These are phyloP conservation scores for Romanogobio albipinnatus DNA, from an alignment of 2,113 vertebrate species.

Conservation along the genomic window DNA sequence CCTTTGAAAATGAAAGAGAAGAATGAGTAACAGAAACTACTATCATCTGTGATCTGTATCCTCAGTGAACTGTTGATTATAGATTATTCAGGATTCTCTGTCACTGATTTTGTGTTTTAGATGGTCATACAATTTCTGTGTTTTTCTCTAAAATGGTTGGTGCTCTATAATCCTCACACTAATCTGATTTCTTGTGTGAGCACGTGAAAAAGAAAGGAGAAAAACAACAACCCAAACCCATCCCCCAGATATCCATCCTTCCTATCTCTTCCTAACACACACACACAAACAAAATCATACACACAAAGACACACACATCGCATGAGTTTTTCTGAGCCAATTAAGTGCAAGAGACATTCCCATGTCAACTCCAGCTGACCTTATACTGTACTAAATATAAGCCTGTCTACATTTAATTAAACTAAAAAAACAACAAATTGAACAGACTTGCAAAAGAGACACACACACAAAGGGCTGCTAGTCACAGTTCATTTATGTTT, in stretches of 20 bases:
- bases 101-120: background rate
- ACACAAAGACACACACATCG: background rate
- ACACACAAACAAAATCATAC: background rate
- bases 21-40: conserved; percentile 5
- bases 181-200: conserved; percentile 30
- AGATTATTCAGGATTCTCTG: background rate
- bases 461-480: background rate
- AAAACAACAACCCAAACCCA: background rate
- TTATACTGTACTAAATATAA: background rate
- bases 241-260: background rate
- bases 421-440: background rate
- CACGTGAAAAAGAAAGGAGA: conserved; percentile 19
- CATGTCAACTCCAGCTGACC: background rate
- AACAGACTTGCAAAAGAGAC: background rate
- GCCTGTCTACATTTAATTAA: background rate
- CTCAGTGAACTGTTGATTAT: conserved; percentile 9
- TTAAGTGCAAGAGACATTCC: conserved; percentile 1
- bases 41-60: conserved; percentile 20
- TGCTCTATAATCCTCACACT: conserved; percentile 29
- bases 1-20: conserved; percentile 31
- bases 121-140: background rate
- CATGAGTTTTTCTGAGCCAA: background rate
- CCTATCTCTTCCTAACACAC: background rate
- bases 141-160: conserved; percentile 26
- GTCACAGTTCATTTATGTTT: background rate